phyloP scores from a whole-genome alignment of 1,140 invertebrate species.

The Listronotus bonariensis region DNA sequence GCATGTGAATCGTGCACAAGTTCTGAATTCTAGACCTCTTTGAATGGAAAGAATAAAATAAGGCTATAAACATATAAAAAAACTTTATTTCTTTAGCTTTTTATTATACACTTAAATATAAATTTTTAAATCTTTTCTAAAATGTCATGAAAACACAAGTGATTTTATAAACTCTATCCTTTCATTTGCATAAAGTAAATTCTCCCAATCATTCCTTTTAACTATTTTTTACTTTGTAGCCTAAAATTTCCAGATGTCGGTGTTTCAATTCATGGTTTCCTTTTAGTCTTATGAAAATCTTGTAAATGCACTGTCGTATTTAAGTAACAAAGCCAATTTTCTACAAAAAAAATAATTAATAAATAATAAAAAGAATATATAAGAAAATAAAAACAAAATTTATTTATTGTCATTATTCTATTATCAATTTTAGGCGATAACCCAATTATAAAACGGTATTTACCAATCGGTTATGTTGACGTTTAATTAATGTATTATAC shows the following conservation, averaged over 20 bases:
- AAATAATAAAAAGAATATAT: too few relatives aligned
- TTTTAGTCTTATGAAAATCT: constrained; percentile 48
- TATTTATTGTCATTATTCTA: too few relatives aligned
- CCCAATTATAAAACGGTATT: too few relatives aligned
- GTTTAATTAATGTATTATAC: too few relatives aligned
- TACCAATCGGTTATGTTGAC: too few relatives aligned
- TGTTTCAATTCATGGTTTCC: constrained; percentile 57
- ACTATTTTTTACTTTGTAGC: constrained; percentile 62
- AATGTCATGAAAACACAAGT: constrained; percentile 21
- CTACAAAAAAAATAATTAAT: constrained; percentile 36
- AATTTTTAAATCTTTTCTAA: not conserved
- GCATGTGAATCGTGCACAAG: too few relatives aligned
- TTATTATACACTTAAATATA: not conserved
- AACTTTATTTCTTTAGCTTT: too few relatives aligned
- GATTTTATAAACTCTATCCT: constrained; percentile 45
- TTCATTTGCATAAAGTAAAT: constrained; percentile 53
- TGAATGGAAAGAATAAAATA: too few relatives aligned
- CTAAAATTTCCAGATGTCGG: constrained; percentile 66
- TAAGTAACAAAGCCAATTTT: constrained; percentile 40
- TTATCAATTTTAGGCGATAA: too few relatives aligned
- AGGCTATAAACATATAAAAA: too few relatives aligned
- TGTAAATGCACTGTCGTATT: constrained; percentile 50
- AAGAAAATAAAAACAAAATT: too few relatives aligned
- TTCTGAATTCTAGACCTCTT: too few relatives aligned
- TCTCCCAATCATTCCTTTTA: constrained; percentile 61